Evolutionary conservation across 2,888 invertebrate genomes (phyloP), one percentile per base, ranked within the genome.

Genomic region (Tiliacea aurago): DNA sequence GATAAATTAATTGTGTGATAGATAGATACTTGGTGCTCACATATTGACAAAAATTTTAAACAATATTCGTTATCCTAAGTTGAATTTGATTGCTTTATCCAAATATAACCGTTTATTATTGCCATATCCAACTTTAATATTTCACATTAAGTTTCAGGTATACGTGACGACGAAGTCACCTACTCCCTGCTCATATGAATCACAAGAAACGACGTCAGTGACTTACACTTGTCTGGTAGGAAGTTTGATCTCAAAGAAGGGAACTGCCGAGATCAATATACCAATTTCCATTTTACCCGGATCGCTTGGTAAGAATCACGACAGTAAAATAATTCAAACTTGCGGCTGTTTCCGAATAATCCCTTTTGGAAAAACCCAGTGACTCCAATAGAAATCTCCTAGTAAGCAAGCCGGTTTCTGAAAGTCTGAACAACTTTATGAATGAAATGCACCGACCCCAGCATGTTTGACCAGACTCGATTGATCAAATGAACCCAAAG

Each of bases 271-370:
- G 15, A 63, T 80, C 11, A 6, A 70, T 2, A 45, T 73, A 49
- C 80, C 80, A 1, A 79, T 80, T 33, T 0, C 7, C 9, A 63
- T 83, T 28, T 4, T 66, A 1, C 53, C 66, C 4, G 28, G 28
- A n/a, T 45, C 37, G n/a, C 80, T 80, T 18, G 69, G 80, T 65
- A 69, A 68, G 80, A 58, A 49, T n/a, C n/a, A n/a, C 15, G 6
- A 45, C 13, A 20, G 4, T 20, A 13, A 28, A 45, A 45, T 13
- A 13, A 62, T 62, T 45, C 20, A 28, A 62, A 13, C 7, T 28
- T 1, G 33, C 10, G 28, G 10, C 9, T n/a, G 5, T 15, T 63
- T 15, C 49, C 13, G 2, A 3, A 33, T 13, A 49, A 28, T 47
- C 20, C 4, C 6, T 4, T 13, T 20, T 20, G 43, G 7, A 62